These are phyloP conservation scores for Bubo bubo DNA, from an alignment of 2,113 vertebrate genomes.

Conservation along the genomic window DNA sequence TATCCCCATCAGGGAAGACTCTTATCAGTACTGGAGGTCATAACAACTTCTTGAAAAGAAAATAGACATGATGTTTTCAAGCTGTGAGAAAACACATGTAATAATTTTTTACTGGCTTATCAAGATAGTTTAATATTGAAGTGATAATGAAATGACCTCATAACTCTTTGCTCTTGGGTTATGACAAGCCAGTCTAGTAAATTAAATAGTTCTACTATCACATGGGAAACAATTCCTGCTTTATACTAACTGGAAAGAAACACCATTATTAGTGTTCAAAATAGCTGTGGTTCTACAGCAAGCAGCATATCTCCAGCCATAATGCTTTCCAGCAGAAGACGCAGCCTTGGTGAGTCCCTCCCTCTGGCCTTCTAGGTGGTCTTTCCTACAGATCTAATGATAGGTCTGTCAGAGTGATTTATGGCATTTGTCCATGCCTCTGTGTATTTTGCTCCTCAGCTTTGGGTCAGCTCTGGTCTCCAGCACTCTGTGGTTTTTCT, in stretches of 20 bases:
- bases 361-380: constrained; percentile 63
- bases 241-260: neutral
- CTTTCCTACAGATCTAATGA: constrained; percentile 36
- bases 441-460: constrained; percentile 23
- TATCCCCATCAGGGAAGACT: neutral
- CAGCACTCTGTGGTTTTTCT: constrained; percentile 1
- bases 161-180: constrained; percentile 12
- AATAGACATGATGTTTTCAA: neutral
- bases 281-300: neutral
- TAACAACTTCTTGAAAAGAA: constrained; percentile 33
- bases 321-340: constrained; percentile 31
- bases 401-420: constrained; percentile 41
- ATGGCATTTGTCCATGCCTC: neutral
- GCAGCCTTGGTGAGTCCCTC: neutral
- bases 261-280: neutral
- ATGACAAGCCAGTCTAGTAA: neutral
- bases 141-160: constrained; percentile 28
- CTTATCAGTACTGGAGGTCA: neutral
- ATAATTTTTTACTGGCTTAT: neutral
- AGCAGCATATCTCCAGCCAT: neutral
- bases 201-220: neutral
- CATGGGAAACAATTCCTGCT: neutral
- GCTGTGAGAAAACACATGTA: neutral
- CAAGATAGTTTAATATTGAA: neutral
- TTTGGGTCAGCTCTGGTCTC: constrained; percentile 16